Conservation (phyloP, 2,888 invertebrate species). For the Mimumesa dahlbomi region DNA sequence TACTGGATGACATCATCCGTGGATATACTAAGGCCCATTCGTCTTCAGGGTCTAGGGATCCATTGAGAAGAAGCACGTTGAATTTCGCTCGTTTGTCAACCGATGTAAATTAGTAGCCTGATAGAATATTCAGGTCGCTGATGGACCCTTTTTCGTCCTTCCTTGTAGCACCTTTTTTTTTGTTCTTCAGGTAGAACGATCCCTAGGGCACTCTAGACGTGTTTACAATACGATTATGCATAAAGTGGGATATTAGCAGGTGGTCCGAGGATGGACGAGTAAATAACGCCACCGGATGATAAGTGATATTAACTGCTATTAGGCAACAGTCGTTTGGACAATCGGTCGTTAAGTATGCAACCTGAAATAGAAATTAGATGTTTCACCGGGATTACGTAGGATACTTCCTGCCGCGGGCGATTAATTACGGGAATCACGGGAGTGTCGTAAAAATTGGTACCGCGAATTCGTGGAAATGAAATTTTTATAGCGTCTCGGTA, state of each 20-base stretch:
- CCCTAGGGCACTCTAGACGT: neutral
- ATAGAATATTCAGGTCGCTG: slow-evolving; percentile 6
- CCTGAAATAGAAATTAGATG: slow-evolving; percentile 22
- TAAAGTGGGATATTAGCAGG: slow-evolving; percentile 2
- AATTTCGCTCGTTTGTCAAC: slow-evolving; percentile 23
- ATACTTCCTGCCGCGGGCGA: slow-evolving; percentile 22
- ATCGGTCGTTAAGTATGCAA: slow-evolving; percentile 14
- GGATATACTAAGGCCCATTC: slow-evolving; percentile 9
- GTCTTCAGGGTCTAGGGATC: slow-evolving; percentile 1
- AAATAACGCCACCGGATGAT: slow-evolving; percentile 14
- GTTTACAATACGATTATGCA: slow-evolving; percentile 5
- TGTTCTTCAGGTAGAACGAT: slow-evolving; percentile 1
- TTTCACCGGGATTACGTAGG: slow-evolving; percentile 14
- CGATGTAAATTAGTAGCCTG: slow-evolving; percentile 12
- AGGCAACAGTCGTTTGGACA: neutral
- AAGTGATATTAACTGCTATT: slow-evolving; percentile 8
- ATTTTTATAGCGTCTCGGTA: no score
- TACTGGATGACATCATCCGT: slow-evolving; percentile 28
- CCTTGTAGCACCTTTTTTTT: neutral
- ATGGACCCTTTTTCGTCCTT: neutral
- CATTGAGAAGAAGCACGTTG: slow-evolving; percentile 7
- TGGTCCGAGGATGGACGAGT: neutral
- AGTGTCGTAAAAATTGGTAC: neutral
- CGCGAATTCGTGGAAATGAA: neutral
- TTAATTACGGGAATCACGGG: slow-evolving; percentile 14